These are phyloP conservation scores for Dendroctonus ponderosae DNA, from an alignment of 1,140 invertebrate species.

Conservation along the genomic window DNA sequence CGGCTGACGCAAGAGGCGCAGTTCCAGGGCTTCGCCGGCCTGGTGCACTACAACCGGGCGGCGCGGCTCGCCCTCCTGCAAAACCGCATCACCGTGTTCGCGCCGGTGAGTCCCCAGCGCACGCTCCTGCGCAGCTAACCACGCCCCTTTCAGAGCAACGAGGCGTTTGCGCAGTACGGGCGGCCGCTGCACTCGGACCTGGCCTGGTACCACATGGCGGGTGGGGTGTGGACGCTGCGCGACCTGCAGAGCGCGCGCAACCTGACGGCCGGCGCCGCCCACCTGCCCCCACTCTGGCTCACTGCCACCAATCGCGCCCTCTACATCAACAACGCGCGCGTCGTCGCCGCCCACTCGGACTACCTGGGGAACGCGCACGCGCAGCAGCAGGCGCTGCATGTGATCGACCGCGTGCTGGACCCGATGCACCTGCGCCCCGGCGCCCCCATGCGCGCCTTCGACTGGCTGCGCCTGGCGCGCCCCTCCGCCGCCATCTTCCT, in stretches of 20 bases:
- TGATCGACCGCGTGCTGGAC: constrained; percentile 74
- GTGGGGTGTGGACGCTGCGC: constrained; percentile 51
- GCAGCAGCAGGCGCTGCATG: constrained; percentile 59
- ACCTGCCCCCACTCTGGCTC: constrained; percentile 76
- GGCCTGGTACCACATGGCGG: constrained; percentile 63
- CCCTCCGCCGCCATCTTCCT: constrained; percentile 16
- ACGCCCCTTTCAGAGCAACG: constrained; percentile 51
- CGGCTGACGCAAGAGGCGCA: constrained; percentile 12
- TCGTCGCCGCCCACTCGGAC: constrained; percentile 63
- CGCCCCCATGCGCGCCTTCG: constrained; percentile 57
- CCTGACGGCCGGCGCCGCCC: constrained; percentile 53
- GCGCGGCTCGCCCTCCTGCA: constrained; percentile 10
- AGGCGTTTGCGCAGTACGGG: constrained; percentile 63
- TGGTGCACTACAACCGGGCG: constrained; percentile 4
- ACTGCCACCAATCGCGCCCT: constrained; percentile 62
- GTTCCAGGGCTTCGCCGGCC: constrained; percentile 7
- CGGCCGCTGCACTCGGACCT: constrained; percentile 52
- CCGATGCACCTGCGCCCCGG: constrained; percentile 58
- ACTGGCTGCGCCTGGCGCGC: constrained; percentile 59
- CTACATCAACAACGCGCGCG: constrained; percentile 75
- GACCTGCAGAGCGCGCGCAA: constrained; percentile 57
- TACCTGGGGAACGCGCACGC: constrained; percentile 52
- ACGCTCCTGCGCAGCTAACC: background rate
- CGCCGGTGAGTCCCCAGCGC: constrained; percentile 5
- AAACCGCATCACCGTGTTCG: constrained; percentile 8